Evolutionary conservation across 2,113 vertebrate species (phyloP), one percentile per base, ranked within the genome.

Genomic region (Tauraco erythrolophus): DNA sequence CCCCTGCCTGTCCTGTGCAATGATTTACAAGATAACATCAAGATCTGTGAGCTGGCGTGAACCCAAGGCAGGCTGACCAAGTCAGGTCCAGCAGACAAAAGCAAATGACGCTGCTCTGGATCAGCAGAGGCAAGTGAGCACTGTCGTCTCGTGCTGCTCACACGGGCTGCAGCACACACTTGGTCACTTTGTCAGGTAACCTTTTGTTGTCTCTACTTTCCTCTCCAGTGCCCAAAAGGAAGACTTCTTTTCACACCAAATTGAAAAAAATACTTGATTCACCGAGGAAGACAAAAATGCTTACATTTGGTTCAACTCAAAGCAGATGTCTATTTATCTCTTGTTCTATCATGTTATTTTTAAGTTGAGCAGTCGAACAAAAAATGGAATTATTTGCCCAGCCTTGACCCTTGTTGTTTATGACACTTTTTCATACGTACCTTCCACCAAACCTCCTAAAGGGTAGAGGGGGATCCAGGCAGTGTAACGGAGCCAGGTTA

Each of bases 401-500:
- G 39, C 30, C 31, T 80, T 27, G 1, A 64, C 33, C 33, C 70
- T 58, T 0, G 3, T 39, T 37, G 33, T 31, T 75, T 64, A 62
- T 50, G 28, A 45, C 83, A 33, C 14, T 86, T 88, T 91, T 80
- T 78, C 4, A 66, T 43, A 89, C 80, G 41, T 98, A 99, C 99
- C 99, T 99, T 99, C 99, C 92, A 99, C 98, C 93, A 99, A 87
- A 62, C 97, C 98, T 53, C 99, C 99, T 33, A 99, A 95, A 23
- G 99, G 99, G 84, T 99, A 99, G 8, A 99, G 43, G 14, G 99
- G 99, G 66, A 99, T 99, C 99, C 99, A 99, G 94, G 98, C 61
- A 23, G 98, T 99, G 97, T 99, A 99, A 19, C 99, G 98, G 76
- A 99, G 98, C 99, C 99, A 99, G 3, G 99, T 99, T 35, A 99